A percentile compares a stretch with the other conserved stretches of the same genome.
Evolutionary conservation across 92 coral and sea anemone genomes (phyloP).

Genomic region (Bergia puertoricense): DNA sequence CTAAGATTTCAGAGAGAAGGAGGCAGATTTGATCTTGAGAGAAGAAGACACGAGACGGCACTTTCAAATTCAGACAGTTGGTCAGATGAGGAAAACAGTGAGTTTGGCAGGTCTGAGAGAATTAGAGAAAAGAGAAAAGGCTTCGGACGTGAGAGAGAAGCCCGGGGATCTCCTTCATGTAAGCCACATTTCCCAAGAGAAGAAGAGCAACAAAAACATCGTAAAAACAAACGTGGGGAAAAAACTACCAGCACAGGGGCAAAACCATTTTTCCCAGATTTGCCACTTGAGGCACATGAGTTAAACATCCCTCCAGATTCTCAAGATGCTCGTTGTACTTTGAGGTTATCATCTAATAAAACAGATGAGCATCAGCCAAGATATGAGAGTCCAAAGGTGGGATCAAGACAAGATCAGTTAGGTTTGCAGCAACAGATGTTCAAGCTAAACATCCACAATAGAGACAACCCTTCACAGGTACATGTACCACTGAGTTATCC

Average conservation of each 20-base stretch:
- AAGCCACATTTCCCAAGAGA: neutral
- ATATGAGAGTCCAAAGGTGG: neutral
- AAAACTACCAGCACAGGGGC: neutral
- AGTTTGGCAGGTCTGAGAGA: neutral
- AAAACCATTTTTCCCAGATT: neutral
- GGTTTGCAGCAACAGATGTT: constrained; percentile 2
- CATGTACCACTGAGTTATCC: neutral
- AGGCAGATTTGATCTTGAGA: too few species aligned
- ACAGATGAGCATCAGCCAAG: neutral
- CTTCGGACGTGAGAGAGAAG: neutral
- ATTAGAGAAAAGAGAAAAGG: neutral
- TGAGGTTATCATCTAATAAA: neutral
- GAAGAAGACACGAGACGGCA: too few species aligned
- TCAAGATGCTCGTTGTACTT: neutral
- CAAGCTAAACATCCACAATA: neutral
- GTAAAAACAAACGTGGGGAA: neutral
- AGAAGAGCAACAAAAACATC: constrained; percentile 3
- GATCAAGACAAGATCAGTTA: neutral
- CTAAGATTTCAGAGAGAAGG: too few species aligned
- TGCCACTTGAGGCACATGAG: neutral
- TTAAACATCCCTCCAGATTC: constrained; percentile 1
- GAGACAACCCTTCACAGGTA: neutral
- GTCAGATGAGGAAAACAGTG: neutral
- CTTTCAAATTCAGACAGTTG: neutral
- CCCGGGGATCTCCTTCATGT: neutral